A percentile compares a stretch with the other conserved stretches of the same genome.
Conservation (phyloP, 2,113 vertebrate genomes). For the Toxostoma redivivum region DNA sequence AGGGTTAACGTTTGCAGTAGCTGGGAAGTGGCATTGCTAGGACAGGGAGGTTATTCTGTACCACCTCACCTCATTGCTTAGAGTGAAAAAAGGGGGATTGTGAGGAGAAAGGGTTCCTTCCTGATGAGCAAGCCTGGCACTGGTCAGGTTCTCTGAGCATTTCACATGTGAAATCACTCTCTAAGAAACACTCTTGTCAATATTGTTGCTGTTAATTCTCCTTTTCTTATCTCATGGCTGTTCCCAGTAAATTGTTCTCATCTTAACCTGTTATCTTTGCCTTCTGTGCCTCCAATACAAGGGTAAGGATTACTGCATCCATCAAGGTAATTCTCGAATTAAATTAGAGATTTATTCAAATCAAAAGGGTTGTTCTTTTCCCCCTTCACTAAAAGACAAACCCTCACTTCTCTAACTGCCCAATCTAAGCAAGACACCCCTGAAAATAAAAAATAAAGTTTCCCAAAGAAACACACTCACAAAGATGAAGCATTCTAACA, state of each 20-base stretch:
- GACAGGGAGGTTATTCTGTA: not conserved
- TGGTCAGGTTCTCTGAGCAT: not conserved
- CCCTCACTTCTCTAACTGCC: not conserved
- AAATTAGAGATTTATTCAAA: not conserved
- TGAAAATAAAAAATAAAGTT: not conserved
- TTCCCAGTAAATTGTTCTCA: not conserved
- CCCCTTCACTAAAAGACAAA: not conserved
- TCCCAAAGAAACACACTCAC: accelerated
- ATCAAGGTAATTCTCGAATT: not conserved
- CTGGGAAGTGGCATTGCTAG: not conserved
- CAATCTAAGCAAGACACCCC: not conserved
- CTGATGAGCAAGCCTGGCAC: not conserved
- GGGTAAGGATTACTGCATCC: not conserved
- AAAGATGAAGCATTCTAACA: not conserved
- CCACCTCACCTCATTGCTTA: accelerated
- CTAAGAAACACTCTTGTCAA: not conserved
- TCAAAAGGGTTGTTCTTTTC: not conserved
- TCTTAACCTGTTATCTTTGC: not conserved
- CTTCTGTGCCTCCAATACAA: not conserved
- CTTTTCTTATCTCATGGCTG: not conserved
- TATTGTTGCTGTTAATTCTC: not conserved
- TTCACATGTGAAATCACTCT: not conserved
- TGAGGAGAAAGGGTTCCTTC: not conserved
- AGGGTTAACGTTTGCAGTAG: not conserved
- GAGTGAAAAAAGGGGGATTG: not conserved